Conservation (phyloP, 2,113 vertebrate genomes). For the Myocastor coypus region DNA sequence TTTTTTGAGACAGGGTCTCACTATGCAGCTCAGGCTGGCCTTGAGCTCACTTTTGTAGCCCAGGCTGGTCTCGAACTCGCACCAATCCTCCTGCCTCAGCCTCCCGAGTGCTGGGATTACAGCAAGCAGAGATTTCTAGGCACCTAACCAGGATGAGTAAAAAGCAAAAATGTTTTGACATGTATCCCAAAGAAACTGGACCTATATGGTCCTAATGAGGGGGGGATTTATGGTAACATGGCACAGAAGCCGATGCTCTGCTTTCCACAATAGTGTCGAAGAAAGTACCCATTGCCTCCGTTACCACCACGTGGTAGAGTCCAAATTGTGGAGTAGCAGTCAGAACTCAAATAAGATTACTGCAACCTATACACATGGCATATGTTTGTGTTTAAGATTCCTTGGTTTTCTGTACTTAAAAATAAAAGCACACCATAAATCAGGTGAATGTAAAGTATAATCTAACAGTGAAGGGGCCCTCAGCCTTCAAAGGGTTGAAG, state of each 20-base stretch:
- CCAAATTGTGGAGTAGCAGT: not conserved
- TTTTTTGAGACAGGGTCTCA: too few species aligned
- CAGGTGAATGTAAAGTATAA: not conserved
- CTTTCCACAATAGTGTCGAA: not conserved
- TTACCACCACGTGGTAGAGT: not conserved
- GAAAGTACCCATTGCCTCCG: not conserved
- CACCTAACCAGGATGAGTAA: not conserved
- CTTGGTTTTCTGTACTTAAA: not conserved
- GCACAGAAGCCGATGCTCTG: not conserved
- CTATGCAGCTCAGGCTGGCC: too few species aligned
- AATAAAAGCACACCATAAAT: not conserved
- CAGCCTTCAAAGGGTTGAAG: not conserved
- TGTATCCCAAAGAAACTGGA: not conserved
- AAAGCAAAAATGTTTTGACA: constrained; percentile 19
- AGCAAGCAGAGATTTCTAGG: not conserved
- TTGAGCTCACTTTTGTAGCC: too few species aligned
- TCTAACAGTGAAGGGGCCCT: not conserved
- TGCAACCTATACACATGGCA: not conserved
- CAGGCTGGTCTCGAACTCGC: too few species aligned
- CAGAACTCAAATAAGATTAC: constrained; percentile 19
- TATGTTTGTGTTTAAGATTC: constrained; percentile 13
- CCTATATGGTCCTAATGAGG: not conserved
- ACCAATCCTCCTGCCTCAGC: too few species aligned
- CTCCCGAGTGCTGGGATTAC: too few species aligned
- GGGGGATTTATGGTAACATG: not conserved